These are phyloP conservation scores for Lycocerus yunnanus DNA, from an alignment of 2,888 invertebrate species.

Conservation along the genomic window DNA sequence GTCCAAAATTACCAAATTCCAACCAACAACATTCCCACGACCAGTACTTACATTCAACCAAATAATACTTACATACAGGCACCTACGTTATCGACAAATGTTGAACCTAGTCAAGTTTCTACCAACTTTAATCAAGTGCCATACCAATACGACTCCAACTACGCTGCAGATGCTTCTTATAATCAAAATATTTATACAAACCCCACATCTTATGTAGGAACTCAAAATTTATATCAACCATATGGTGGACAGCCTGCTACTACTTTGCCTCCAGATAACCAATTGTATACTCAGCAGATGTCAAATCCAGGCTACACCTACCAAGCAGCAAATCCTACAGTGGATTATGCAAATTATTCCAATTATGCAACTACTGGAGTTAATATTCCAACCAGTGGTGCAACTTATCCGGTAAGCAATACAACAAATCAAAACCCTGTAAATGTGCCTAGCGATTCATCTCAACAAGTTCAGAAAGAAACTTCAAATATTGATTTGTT, in stretches of 20 bases:
- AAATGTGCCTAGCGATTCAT: background rate
- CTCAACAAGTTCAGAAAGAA: conserved; percentile 7
- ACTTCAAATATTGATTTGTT: conserved; percentile 64
- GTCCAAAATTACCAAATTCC: background rate
- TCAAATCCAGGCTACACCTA: background rate
- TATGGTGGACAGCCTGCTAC: background rate
- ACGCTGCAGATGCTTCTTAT: background rate
- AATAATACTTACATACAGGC: background rate
- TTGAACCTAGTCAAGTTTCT: background rate
- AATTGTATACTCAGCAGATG: background rate
- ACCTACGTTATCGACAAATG: background rate
- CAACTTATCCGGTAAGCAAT: background rate
- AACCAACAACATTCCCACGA: background rate
- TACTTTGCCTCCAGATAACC: background rate
- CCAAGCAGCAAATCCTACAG: background rate
- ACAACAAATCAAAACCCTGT: background rate
- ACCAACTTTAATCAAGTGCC: background rate
- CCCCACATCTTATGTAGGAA: background rate
- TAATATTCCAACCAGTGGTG: background rate
- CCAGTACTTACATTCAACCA: background rate
- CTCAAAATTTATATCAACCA: background rate
- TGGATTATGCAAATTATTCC: conserved; percentile 5
- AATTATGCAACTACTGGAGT: background rate
- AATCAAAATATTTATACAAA: background rate
- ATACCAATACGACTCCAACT: background rate